Evolutionary conservation across 2,113 vertebrate genomes (phyloP).

Genomic region (Ptyas mucosa): DNA sequence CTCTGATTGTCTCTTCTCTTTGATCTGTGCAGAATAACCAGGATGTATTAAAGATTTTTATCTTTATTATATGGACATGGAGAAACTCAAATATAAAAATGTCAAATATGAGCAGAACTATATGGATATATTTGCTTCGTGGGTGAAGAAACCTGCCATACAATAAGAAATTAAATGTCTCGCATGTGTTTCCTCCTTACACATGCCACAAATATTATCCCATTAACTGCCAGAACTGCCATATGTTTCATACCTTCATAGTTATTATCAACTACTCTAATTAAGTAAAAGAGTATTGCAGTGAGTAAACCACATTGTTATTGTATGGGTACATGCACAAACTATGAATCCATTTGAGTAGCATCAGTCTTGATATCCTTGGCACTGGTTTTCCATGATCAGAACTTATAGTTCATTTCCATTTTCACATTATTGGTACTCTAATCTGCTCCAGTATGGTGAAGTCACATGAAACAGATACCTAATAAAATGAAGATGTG

Average conservation of each 20-base stretch:
- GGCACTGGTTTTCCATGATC: background rate
- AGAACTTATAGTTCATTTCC: background rate
- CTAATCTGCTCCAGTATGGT: background rate
- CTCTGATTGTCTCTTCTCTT: background rate
- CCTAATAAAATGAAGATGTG: background rate
- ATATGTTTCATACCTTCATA: background rate
- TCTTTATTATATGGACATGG: background rate
- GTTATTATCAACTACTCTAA: background rate
- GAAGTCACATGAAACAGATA: background rate
- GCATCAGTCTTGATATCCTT: background rate
- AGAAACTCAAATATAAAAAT: conserved; percentile 2
- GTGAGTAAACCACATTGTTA: background rate
- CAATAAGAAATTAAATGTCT: background rate
- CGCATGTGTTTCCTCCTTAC: background rate
- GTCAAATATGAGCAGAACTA: background rate
- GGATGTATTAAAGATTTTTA: background rate
- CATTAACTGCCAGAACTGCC: background rate
- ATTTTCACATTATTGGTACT: background rate
- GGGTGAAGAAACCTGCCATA: background rate
- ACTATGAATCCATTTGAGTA: background rate
- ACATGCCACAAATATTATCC: background rate
- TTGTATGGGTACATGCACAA: background rate
- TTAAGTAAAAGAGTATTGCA: background rate
- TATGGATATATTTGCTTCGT: background rate
- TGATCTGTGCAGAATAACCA: background rate